phyloP scores from a whole-genome alignment of 2,888 invertebrate species.

The Hirtodrosophila confusa region DNA sequence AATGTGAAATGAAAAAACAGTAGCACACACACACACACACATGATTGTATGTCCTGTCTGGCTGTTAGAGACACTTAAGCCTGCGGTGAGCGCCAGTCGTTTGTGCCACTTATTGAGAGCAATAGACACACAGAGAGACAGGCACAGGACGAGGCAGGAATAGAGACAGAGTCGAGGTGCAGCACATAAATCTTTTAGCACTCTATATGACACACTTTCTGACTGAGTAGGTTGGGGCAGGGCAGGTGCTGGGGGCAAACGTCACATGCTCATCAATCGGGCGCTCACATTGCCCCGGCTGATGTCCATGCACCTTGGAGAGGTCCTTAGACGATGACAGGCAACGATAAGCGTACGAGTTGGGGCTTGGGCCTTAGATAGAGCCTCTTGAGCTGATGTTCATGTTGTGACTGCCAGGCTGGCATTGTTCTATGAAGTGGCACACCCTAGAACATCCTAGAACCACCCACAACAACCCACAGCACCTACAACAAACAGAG shows the following conservation, averaged over 20 bases:
- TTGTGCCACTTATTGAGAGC: conserved; percentile 70
- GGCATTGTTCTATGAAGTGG: conserved; percentile 53
- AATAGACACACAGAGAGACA: conserved; percentile 33
- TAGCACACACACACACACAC: conserved; percentile 22
- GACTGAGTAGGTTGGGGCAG: conserved; percentile 1
- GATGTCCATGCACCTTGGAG: conserved; percentile 69
- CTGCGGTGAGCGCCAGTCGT: conserved; percentile 62
- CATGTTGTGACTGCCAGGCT: conserved; percentile 60
- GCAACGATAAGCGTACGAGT: conserved; percentile 59
- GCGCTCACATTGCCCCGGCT: conserved; percentile 38
- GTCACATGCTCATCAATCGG: conserved; percentile 67
- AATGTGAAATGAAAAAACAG: conserved; percentile 42
- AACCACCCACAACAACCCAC: neutral
- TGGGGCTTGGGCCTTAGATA: neutral
- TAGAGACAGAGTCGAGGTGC: conserved; percentile 44
- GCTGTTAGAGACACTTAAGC: conserved; percentile 66
- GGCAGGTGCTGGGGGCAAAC: conserved; percentile 11
- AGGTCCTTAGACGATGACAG: conserved; percentile 64
- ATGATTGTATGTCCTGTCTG: conserved; percentile 38
- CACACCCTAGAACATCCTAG: conserved; percentile 26
- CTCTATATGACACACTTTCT: conserved; percentile 80
- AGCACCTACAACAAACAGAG: neutral
- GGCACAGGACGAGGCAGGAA: conserved; percentile 24
- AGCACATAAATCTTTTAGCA: conserved; percentile 74
- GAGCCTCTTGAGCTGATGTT: conserved; percentile 26